Evolutionary conservation across 2,797 vertebrate species (phyloP), one percentile per base, ranked within the genome.

Genomic region (Picus viridis): DNA sequence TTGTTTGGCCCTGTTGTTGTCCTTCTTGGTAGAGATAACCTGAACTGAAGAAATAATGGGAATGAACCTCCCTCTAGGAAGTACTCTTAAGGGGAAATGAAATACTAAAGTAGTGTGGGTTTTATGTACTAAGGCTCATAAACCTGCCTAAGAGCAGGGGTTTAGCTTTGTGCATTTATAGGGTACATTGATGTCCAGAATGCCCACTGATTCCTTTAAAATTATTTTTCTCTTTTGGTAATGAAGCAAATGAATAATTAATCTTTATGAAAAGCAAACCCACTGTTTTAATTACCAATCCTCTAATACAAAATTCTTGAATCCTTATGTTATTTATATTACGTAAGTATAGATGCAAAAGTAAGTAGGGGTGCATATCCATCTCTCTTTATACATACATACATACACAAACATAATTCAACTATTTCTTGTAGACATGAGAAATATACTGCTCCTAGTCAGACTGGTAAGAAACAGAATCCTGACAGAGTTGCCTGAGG

Each of bases 401-500:
- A 15, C 67, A 23, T 54, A 53, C 62, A 83, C 14, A 63, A 16
- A 41, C 18, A 29, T 63, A 88, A 56, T 92, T 87, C 63, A 83
- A 51, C 64, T 62, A 3, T 89, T 62, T 90, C 36, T 80, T 91
- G 23, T 75, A 85, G 73, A 49, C 73, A 39, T 45, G 67, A 94
- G 71, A 79, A 91, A 88, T 77, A 80, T 12, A 58, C 63, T 77
- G 53, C 47, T 91, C 39, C 53, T 89, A 56, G 94, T 92, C 81
- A 95, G 86, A 65, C n/a, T 91, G 58, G 41, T 76, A 81, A 58
- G 77, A 86, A 81, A 0, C 49, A 73, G 45, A 51, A 76, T 82
- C 57, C 83, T 93, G 77, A 89, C 71, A 89, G 85, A 86, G 82
- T 86, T 95, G 85, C 90, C 90, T 84, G 91, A 84, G 85, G 92